Conservation (phyloP, 2,113 vertebrate genomes). For the Montifringilla adamsi region DNA sequence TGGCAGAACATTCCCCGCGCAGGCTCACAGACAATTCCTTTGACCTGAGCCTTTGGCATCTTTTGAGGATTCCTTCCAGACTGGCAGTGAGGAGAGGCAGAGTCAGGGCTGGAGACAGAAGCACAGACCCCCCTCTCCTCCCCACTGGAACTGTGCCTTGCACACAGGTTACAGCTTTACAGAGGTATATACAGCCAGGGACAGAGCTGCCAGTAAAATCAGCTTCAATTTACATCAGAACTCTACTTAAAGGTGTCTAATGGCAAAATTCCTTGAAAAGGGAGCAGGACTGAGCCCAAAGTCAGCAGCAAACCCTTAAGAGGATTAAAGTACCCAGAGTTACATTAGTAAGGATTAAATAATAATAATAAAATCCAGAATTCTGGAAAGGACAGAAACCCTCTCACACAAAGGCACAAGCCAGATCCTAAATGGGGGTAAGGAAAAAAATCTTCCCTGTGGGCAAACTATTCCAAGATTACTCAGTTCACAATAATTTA, state of each 20-base stretch:
- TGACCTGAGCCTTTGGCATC: not conserved
- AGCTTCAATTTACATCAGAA: not conserved
- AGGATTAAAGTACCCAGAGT: constrained; percentile 19
- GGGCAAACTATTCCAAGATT: not conserved
- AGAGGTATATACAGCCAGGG: not conserved
- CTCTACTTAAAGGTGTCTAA: constrained; percentile 5
- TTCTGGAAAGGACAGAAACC: constrained; percentile 29
- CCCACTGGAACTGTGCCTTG: not conserved
- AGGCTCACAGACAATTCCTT: not conserved
- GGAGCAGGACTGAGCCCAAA: constrained; percentile 41
- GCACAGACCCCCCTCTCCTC: not conserved
- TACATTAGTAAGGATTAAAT: constrained; percentile 35
- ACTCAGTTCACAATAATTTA: not conserved
- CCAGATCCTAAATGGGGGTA: not conserved
- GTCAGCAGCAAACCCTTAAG: constrained; percentile 27
- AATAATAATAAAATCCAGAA: constrained; percentile 42
- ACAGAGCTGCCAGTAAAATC: not conserved
- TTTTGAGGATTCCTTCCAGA: not conserved
- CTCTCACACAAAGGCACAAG: not conserved
- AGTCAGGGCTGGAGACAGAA: not conserved
- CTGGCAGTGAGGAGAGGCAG: not conserved
- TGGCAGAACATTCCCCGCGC: not conserved
- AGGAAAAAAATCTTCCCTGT: not conserved
- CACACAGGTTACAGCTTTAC: not conserved
- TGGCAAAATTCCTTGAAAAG: constrained; percentile 43